Evolutionary conservation across 2,888 invertebrate species (phyloP).

Genomic region (Callyntrura guangdongensis): DNA sequence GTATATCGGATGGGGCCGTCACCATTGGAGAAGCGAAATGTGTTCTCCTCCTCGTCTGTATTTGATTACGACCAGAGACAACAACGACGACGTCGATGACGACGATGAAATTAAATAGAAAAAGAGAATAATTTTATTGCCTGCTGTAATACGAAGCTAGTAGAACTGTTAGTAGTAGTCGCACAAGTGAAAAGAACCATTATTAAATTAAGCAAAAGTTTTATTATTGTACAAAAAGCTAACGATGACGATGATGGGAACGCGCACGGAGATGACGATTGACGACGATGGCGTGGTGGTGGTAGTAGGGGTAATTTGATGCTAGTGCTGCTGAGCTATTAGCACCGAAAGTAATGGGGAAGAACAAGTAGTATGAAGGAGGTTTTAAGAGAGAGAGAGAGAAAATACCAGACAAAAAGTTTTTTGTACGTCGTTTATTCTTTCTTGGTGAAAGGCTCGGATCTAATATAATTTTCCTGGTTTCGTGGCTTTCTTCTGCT

Average conservation of each 20-base stretch:
- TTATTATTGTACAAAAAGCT: neutral
- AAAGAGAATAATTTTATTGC: conserved; percentile 21
- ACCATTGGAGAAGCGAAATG: conserved; percentile 87
- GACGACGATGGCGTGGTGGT: too few species aligned
- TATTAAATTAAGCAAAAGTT: conserved; percentile 32
- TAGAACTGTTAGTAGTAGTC: neutral
- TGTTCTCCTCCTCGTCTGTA: conserved; percentile 87
- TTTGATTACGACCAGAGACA: neutral
- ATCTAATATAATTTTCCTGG: too few species aligned
- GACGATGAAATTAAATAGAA: conserved; percentile 22
- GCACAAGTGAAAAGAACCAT: neutral
- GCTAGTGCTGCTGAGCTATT: too few species aligned
- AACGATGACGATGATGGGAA: neutral
- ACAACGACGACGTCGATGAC: neutral
- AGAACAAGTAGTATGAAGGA: too few species aligned
- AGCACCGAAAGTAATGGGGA: too few species aligned
- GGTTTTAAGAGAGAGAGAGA: too few species aligned
- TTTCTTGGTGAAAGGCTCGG: too few species aligned
- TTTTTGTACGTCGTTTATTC: too few species aligned
- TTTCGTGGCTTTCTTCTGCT: too few species aligned
- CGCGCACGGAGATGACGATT: neutral
- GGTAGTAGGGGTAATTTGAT: too few species aligned
- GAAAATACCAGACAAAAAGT: too few species aligned
- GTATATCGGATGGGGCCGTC: conserved; percentile 88
- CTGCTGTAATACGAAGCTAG: neutral